A percentile compares a stretch with the other conserved stretches of the same genome.
Conservation (phyloP, 2,113 vertebrate species). For the Grammomys surdaster region DNA sequence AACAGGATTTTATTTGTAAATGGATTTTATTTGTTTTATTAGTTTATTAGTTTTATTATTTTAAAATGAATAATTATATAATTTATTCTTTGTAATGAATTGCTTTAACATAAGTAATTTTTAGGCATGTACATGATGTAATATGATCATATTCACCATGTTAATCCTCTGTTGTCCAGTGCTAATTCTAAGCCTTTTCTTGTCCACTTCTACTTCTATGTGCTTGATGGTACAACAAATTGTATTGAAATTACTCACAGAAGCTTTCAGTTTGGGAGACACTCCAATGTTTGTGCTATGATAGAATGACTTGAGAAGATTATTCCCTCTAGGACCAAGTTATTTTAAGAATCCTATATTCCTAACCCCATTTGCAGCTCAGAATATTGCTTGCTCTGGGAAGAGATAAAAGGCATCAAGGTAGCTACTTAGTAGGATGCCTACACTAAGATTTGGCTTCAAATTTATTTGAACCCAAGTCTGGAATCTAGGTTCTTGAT, state of each 20-base stretch:
- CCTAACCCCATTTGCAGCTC: neutral
- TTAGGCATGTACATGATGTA: too few species aligned
- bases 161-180: neutral
- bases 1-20: rapidly evolving
- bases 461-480: neutral
- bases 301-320: neutral
- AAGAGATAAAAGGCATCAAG: neutral
- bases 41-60: too few species aligned
- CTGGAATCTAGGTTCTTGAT: neutral
- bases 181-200: too few species aligned
- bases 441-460: neutral
- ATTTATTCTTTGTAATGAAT: neutral
- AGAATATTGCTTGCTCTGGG: neutral
- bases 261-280: neutral
- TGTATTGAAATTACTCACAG: neutral
- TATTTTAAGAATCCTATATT: neutral
- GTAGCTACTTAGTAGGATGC: neutral
- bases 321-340: neutral
- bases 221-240: neutral
- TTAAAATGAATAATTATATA: neutral
- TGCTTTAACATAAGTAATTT: neutral
- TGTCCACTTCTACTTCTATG: neutral
- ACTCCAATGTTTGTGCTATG: neutral
- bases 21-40: too few species aligned
- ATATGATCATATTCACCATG: neutral